Conservation (phyloP, 2,113 vertebrate genomes). For the Smithornis capensis region DNA sequence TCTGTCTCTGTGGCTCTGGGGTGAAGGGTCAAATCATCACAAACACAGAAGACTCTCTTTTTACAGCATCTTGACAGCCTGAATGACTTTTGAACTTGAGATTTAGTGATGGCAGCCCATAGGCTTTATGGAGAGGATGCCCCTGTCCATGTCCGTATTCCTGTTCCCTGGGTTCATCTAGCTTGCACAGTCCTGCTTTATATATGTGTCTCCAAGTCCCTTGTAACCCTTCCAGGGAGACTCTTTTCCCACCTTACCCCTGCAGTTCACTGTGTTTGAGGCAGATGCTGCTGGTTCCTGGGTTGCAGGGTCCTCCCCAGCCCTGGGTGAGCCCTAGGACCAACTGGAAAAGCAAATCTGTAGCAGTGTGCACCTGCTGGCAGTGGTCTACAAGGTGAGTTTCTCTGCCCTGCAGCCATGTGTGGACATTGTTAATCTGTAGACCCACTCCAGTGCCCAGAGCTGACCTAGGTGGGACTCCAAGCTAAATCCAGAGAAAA, state of each 20-base stretch:
- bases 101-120: not conserved
- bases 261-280: fast-evolving
- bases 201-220: not conserved
- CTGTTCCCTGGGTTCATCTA: not conserved
- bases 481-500: not conserved
- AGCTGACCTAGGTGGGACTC: not conserved
- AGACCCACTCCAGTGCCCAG: not conserved
- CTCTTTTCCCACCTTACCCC: not conserved
- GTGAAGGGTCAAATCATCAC: not conserved
- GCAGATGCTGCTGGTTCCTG: not conserved
- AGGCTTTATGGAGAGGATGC: not conserved
- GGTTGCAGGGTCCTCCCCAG: not conserved
- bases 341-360: constrained; percentile 75
- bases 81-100: not conserved
- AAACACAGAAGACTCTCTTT: not conserved
- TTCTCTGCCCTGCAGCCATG: not conserved
- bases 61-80: not conserved
- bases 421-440: not conserved
- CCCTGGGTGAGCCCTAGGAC: not conserved
- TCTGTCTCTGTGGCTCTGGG: not conserved
- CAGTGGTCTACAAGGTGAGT: constrained; percentile 86
- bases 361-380: constrained; percentile 74
- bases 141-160: not conserved
- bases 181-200: not conserved
- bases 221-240: not conserved